These are phyloP conservation scores for Quadroppia sp. DNA, from an alignment of 2,888 invertebrate genomes.

Conservation along the genomic window DNA sequence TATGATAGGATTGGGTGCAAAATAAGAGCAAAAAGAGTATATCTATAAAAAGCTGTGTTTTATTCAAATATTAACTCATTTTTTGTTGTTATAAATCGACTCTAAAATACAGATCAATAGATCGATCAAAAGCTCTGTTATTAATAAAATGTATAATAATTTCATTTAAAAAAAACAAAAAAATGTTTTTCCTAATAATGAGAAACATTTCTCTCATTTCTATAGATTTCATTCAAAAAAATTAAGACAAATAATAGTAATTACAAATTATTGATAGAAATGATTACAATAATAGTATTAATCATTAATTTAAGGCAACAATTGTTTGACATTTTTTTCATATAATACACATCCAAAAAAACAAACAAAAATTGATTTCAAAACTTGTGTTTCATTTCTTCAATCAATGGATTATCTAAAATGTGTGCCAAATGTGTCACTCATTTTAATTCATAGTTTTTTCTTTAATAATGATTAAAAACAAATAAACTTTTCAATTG, in stretches of 20 bases:
- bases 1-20: not conserved
- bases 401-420: not conserved
- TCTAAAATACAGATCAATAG: slow-evolving; percentile 22
- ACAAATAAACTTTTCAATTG: not conserved
- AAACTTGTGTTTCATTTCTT: not conserved
- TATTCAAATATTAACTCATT: not conserved
- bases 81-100: slow-evolving; percentile 11
- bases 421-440: not conserved
- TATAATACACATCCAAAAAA: slow-evolving; percentile 6
- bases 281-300: slow-evolving; percentile 9
- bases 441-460: not conserved
- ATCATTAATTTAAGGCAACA: slow-evolving; percentile 14
- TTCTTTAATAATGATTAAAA: not conserved
- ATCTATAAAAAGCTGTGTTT: not conserved
- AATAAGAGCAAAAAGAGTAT: not conserved
- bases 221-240: not conserved
- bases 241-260: slow-evolving; percentile 1
- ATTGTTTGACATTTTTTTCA: not conserved
- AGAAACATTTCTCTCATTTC: slow-evolving; percentile 5
- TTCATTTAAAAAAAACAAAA: not conserved
- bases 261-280: slow-evolving; percentile 4
- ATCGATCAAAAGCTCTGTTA: slow-evolving; percentile 5
- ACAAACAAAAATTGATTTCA: not conserved
- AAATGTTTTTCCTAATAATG: slow-evolving; percentile 20
- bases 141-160: not conserved